phyloP scores from a whole-genome alignment of 2,113 vertebrate species.

The Paratilapia polleni region DNA sequence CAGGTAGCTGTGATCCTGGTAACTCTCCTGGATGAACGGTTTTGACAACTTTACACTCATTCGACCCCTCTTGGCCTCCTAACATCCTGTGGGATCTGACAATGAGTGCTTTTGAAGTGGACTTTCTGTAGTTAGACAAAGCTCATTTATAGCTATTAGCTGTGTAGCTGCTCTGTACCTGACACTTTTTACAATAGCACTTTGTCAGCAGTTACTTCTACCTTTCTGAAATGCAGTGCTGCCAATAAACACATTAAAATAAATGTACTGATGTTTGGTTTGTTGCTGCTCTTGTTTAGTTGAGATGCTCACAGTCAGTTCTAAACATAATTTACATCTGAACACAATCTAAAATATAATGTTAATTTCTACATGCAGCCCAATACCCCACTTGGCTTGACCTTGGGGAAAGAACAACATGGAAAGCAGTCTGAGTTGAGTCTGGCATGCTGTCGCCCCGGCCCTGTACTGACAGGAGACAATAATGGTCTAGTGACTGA shows the following conservation, averaged over 20 bases:
- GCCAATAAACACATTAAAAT: conserved; percentile 63
- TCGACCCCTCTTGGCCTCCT: conserved; percentile 3
- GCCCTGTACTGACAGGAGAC: conserved; percentile 48
- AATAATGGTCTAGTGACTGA: conserved; percentile 71
- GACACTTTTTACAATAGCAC: not conserved
- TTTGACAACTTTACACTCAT: not conserved
- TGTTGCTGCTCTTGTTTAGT: not conserved
- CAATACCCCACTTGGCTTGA: conserved; percentile 11
- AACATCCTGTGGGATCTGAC: conserved; percentile 9
- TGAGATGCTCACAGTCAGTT: not conserved
- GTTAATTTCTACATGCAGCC: not conserved
- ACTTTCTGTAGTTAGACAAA: not conserved
- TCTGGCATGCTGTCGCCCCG: conserved; percentile 33
- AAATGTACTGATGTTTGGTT: conserved; percentile 8
- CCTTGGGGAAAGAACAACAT: conserved; percentile 29
- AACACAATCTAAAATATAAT: not conserved
- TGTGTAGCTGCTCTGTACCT: conserved; percentile 1
- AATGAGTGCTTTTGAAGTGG: conserved; percentile 40
- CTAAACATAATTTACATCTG: not conserved
- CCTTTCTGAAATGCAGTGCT: conserved; percentile 37
- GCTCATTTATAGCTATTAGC: not conserved
- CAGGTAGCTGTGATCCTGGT: not conserved
- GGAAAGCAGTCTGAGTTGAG: conserved; percentile 34
- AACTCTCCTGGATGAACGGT: not conserved
- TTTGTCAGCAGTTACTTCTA: not conserved